phyloP scores from a whole-genome alignment of 1,140 invertebrate species.

The Aradophagus sp. region DNA sequence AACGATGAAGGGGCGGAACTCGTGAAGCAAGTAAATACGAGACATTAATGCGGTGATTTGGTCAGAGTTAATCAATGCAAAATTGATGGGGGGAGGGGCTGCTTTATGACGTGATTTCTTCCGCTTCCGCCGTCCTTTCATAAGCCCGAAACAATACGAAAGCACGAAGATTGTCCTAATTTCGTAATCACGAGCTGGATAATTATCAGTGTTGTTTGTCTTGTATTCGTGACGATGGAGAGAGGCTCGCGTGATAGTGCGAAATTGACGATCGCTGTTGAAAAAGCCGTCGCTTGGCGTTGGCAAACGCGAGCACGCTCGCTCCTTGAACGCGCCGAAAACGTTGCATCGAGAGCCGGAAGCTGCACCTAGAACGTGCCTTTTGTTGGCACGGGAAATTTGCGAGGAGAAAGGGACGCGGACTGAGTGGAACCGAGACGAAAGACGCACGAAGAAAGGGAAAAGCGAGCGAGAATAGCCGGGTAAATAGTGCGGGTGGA shows the following conservation, averaged over 20 bases:
- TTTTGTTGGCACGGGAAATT: constrained; percentile 51
- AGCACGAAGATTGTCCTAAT: no score
- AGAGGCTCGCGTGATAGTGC: constrained; percentile 3
- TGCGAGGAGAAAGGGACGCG: constrained; percentile 14
- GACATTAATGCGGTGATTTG: constrained; percentile 10
- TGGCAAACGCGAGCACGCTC: constrained; percentile 8
- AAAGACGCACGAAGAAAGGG: constrained; percentile 21
- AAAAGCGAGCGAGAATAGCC: constrained; percentile 16
- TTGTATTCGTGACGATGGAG: no score
- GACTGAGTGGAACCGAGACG: constrained; percentile 4
- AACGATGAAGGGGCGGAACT: constrained; percentile 25
- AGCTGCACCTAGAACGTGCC: constrained; percentile 40
- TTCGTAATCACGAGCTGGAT: no score
- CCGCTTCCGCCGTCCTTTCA: constrained; percentile 1
- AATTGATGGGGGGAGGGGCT: constrained; percentile 17
- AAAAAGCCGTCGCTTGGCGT: constrained; percentile 6
- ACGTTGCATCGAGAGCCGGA: constrained; percentile 45
- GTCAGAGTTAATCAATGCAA: constrained; percentile 8
- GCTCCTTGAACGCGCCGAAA: constrained; percentile 39
- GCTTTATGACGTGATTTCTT: constrained; percentile 24
- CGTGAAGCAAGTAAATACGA: constrained; percentile 21
- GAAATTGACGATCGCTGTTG: constrained; percentile 8
- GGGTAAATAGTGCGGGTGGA: constrained; percentile 8
- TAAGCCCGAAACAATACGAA: no score
- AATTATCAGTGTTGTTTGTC: no score